Base-by-base conservation (phyloP, 1,140 invertebrate species). In the Hypsibius dujardini region DNA sequence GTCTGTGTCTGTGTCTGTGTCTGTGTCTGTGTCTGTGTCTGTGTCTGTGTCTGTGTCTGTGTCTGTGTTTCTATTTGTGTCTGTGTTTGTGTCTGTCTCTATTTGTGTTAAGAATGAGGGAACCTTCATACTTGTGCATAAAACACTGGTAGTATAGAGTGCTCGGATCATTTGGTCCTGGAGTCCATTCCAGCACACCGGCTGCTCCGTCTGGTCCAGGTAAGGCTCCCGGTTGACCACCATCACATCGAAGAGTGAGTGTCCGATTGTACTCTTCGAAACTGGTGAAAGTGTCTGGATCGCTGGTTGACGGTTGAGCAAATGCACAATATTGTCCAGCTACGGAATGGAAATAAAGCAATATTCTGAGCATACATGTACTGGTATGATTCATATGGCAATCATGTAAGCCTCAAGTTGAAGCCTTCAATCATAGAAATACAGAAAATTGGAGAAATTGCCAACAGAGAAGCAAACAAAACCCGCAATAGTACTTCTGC, bases 81-180 rank as follows among this genome's bases (percentile, higher is more conserved):
- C 28, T 28, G 28, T 28, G 28, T 28, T 28, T 28, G 28, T 28
- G 28, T 28, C 28, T 28, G 28, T 28, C 0, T 28, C 28, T 28
- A 28, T 28, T 28, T 28, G 28, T 28, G 28, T 28, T 28, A 28
- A 28, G 28, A 28, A 28, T 28, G 28, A 28, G 28, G 28, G 28
- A 28, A 28, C 28, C 28, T 28, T 28, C 28, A 28, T 67, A 67
- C 62, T 45, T 67, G 62, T 67, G 62, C 7, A 45, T 15, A 67
- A 15, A 67, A 42, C 62, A 67, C 62, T 67, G 89, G 77, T 95
- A 95, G 80, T 94, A 95, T 28, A 95, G 89, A 12, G 85, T 83
- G 78, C 94, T 90, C 0, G 92, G 92, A 88, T 90, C 93, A 0
- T 88, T 85, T 14, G 87, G 85, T 77, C 94, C 92, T 1, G 92